Base-by-base conservation (phyloP, 2,797 vertebrate genomes). In the Mionectes olivaceus region DNA sequence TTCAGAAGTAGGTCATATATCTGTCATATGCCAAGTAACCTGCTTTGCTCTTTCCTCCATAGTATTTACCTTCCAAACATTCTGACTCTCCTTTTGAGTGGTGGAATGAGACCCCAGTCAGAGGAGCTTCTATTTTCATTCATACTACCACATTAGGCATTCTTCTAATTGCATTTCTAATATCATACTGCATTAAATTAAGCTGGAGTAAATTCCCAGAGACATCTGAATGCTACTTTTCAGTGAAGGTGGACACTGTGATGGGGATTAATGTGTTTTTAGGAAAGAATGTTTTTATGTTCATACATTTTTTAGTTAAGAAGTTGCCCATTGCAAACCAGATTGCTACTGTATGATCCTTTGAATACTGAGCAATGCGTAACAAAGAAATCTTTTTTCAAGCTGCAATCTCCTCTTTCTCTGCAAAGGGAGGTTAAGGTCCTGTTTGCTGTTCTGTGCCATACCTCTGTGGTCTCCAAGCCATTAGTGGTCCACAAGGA, bases 1-100 rank as follows among this genome's bases (percentile, higher is more conserved):
- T 94, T 95, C 73, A 86, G 33, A 77, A 85, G 41, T 85, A 67
- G 94, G 49, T 82, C 43, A 46, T 57, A 17, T 69, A 75, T 81
- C 80, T 95, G 39, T 86, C 93, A 24, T n/a, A 25, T 59, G 70
- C 67, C 87, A 94, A 64, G 33, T 90, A 80, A 49, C 86, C 89
- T 24, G 16, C 15, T 64, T 76, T 80, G 52, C 83, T 94, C 5
- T 92, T 96, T 93, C 60, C 67, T 12, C 2, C 3, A 6, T 79
- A 79, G 94, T 95, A 84, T 92, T 97, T 91, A 39, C 76, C 73
- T 95, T 52, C n/a, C 46, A 41, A 63, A 55, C 4, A 74, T 86
- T 82, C 13, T 41, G 50, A 18, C 52, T 32, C 35, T 28, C 30
- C 9, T 86, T 80, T 44, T 43, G 24, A 89, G 71, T 43, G 78